Evolutionary conservation across 2,888 invertebrate species (phyloP), one percentile per base, ranked within the genome.

Genomic region (Hymenopus coronatus): DNA sequence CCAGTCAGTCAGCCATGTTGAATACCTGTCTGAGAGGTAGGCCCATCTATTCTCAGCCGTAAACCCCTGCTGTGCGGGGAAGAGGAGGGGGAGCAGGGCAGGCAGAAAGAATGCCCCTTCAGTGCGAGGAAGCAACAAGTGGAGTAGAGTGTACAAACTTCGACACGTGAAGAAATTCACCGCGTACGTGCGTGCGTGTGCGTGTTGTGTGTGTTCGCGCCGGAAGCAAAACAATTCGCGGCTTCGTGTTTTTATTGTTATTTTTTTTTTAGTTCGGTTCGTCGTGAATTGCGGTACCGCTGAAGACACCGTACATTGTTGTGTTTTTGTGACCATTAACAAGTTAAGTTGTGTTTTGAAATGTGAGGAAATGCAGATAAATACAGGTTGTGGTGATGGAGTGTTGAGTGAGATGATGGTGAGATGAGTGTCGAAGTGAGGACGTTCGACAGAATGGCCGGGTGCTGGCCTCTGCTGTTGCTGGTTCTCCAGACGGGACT

Each of bases 1-100:
- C 84, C 81, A 87, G 87, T 88, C 88, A 54, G 84, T 88, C 88
- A 88, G 94, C 94, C 94, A 94, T 94, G 93, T 94, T 94, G 93
- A 93, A 94, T 94, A 93, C 93, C 93, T 93, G 93, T 92, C 93
- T 93, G 92, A 92, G 93, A 90, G 91, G 90, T 91, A 91, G 91
- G 91, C 91, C 91, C 91, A 91, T 91, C 91, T 91, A 90, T 91
- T 91, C 91, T 91, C 91, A 90, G 91, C 90, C 89, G 90, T 90
- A 90, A 89, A 90, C 90, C 90, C 90, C 90, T 90, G 90, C 90
- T 89, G 89, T 88, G 89, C 88, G 82, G 82, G 81, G 84, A 4
- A 30, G 88, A 33, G 28, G 88, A 20, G 15, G 82, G 82, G 33
- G 88, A 40, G 8, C 82, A 83, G 83, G 7, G 33, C 12, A 46